These are phyloP conservation scores for Argyra leucocephala DNA, from an alignment of 2,888 invertebrate genomes.

Conservation along the genomic window DNA sequence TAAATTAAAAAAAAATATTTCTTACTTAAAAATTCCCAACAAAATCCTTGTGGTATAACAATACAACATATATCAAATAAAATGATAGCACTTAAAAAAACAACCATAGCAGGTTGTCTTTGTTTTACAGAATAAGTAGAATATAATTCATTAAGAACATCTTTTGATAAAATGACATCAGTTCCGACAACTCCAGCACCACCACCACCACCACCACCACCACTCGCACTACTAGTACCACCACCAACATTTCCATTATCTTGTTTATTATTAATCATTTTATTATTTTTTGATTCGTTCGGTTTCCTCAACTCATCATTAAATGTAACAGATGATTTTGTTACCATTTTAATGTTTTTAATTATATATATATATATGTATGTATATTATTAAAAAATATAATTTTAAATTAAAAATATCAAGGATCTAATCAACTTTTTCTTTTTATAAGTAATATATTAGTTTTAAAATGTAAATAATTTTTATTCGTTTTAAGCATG, in stretches of 20 bases:
- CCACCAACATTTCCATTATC: not conserved
- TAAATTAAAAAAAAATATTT: constrained; percentile 13
- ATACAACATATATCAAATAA: constrained; percentile 56
- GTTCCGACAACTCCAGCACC: constrained; percentile 22
- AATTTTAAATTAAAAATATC: not conserved
- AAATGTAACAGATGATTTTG: not conserved
- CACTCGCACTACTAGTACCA: no score
- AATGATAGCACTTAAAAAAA: constrained; percentile 58
- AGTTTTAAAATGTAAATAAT: not conserved
- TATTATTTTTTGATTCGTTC: not conserved
- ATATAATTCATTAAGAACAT: constrained; percentile 59
- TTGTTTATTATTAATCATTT: constrained; percentile 3
- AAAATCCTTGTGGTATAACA: constrained; percentile 47
- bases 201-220: not conserved
- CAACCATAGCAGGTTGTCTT: constrained; percentile 59
- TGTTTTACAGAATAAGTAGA: constrained; percentile 63
- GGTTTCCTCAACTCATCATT: not conserved
- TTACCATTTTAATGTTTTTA: not conserved
- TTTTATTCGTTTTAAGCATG: not conserved
- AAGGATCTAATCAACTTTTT: not conserved
- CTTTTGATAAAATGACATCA: constrained; percentile 44
- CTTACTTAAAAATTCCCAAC: constrained; percentile 38
- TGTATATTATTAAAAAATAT: no score
- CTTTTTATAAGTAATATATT: not conserved
- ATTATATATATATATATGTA: no score